A percentile compares a stretch with the other conserved stretches of the same genome.
Conservation (phyloP, 2,888 invertebrate species). For the Blera fallax region DNA sequence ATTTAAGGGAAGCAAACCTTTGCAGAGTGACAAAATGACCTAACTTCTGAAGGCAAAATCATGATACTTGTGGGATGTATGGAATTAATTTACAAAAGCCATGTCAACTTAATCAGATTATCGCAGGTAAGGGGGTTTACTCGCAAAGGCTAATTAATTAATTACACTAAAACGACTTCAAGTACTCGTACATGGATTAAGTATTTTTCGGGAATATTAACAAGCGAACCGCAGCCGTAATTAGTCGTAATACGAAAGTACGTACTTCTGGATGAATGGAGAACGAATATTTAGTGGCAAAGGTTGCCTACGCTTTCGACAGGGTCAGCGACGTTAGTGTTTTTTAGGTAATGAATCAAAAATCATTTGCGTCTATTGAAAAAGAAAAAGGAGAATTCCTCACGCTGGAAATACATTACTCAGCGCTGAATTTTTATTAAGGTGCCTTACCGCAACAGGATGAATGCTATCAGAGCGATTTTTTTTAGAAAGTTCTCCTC, state of each 20-base stretch:
- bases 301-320: neutral
- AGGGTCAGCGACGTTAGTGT: neutral
- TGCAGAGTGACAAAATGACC: constrained; percentile 26
- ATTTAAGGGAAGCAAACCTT: constrained; percentile 7
- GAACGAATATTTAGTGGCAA: neutral
- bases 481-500: too few species aligned
- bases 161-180: neutral
- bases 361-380: neutral
- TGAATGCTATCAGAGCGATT: too few species aligned
- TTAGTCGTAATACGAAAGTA: neutral
- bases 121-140: constrained; percentile 9
- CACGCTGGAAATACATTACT: too few species aligned
- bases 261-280: neutral
- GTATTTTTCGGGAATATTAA: neutral
- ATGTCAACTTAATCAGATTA: constrained; percentile 49
- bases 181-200: neutral
- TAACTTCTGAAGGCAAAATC: constrained; percentile 24
- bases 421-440: too few species aligned
- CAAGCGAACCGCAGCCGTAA: neutral
- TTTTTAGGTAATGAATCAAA: neutral
- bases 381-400: too few species aligned
- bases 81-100: constrained; percentile 35
- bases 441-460: too few species aligned
- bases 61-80: constrained; percentile 22
- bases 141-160: constrained; percentile 12